Conservation (phyloP, 2,888 invertebrate genomes). For the Eumacrocentrus americanus region DNA sequence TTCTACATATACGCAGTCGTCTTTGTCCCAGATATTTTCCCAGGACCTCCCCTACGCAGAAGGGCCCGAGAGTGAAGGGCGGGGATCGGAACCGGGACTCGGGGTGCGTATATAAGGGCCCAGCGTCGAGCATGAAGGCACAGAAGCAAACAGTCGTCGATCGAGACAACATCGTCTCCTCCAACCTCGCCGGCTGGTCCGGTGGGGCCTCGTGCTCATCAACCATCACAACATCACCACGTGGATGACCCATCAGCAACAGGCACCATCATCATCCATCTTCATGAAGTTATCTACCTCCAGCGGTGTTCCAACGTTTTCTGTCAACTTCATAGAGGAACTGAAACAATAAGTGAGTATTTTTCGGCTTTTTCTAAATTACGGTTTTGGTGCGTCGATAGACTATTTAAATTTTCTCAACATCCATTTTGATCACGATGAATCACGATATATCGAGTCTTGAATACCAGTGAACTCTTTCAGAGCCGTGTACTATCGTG, state of each 20-base stretch:
- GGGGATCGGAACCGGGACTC: constrained; percentile 23
- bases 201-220: constrained; percentile 31
- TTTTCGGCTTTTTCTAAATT: constrained; percentile 49
- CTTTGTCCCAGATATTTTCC: constrained; percentile 52
- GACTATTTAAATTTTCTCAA: constrained; percentile 55
- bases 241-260: constrained; percentile 1
- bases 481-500: neutral
- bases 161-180: constrained; percentile 40
- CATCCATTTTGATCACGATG: neutral
- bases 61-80: constrained; percentile 27
- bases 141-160: constrained; percentile 47
- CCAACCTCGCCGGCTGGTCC: constrained; percentile 43
- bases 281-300: neutral
- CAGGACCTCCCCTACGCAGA: constrained; percentile 44
- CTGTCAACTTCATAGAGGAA: constrained; percentile 15
- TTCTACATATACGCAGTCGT: constrained; percentile 24
- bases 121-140: constrained; percentile 31
- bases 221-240: neutral
- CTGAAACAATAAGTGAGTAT: constrained; percentile 47
- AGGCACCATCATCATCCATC: neutral
- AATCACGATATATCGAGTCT: neutral
- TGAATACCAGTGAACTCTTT: neutral
- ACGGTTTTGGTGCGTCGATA: constrained; percentile 60
- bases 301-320: neutral
- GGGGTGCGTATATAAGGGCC: constrained; percentile 49